phyloP scores from a whole-genome alignment of 1,140 invertebrate genomes.

The Aphidius ervi region DNA sequence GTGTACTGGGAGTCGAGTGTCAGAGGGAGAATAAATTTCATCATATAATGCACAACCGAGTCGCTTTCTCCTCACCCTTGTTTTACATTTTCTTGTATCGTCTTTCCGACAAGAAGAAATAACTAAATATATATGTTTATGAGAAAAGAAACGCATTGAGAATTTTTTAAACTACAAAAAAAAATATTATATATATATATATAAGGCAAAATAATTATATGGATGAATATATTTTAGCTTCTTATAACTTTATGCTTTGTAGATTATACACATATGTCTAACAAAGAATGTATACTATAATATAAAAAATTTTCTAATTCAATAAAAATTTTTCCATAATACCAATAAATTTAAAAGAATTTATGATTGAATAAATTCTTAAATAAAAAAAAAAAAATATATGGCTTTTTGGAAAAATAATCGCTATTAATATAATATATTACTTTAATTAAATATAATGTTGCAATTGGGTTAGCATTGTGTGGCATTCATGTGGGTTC shows the following conservation, averaged over 20 bases:
- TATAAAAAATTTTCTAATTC: too few species aligned
- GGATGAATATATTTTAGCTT: too few species aligned
- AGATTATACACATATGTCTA: too few species aligned
- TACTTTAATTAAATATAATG: slow-evolving; percentile 1
- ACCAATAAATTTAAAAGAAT: too few species aligned
- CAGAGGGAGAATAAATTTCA: slow-evolving; percentile 22
- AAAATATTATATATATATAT: too few species aligned
- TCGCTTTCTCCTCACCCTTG: not conserved
- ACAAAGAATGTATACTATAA: too few species aligned
- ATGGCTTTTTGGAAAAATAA: too few species aligned
- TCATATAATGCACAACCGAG: slow-evolving; percentile 1
- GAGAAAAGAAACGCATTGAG: not conserved
- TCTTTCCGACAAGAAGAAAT: slow-evolving; percentile 2
- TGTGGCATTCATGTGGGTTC: not conserved
- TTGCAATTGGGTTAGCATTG: slow-evolving; percentile 3
- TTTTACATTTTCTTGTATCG: slow-evolving; percentile 9
- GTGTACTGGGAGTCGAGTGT: slow-evolving; percentile 30
- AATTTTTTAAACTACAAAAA: not conserved
- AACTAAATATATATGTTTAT: not conserved
- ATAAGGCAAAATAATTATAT: too few species aligned
- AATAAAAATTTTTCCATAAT: too few species aligned
- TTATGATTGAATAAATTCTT: too few species aligned
- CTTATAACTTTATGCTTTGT: too few species aligned
- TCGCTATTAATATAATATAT: not conserved
- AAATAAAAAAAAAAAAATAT: too few species aligned